Evolutionary conservation across 2,113 vertebrate species (phyloP).

Genomic region (Centropus unirufus): DNA sequence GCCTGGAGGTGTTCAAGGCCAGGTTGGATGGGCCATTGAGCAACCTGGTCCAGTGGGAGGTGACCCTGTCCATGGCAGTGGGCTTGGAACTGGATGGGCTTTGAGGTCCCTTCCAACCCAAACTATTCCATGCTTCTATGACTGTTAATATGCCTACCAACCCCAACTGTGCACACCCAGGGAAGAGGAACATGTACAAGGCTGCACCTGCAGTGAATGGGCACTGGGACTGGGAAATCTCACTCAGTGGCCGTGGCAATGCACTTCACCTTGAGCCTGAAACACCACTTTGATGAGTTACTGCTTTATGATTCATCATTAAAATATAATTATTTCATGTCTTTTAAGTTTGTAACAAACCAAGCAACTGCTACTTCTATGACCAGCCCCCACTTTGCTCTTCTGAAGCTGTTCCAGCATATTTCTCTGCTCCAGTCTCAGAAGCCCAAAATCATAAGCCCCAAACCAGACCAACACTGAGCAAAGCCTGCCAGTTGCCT

Average conservation of each 20-base stretch:
- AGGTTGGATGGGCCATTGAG: no score
- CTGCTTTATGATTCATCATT: neutral
- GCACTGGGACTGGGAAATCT: neutral
- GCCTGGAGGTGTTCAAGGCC: no score
- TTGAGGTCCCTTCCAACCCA: no score
- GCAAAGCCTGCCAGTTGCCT: neutral
- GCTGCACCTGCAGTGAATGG: neutral
- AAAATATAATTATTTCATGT: neutral
- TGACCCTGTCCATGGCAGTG: no score
- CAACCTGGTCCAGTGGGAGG: no score
- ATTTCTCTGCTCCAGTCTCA: neutral
- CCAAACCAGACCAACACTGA: rapidly evolving
- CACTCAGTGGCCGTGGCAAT: neutral
- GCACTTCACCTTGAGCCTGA: neutral
- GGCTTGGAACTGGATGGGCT: no score
- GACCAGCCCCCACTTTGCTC: neutral
- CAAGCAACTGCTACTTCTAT: neutral
- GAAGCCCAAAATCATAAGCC: neutral
- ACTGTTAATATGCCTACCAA: neutral
- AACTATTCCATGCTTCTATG: no score
- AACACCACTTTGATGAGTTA: neutral
- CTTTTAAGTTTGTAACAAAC: neutral
- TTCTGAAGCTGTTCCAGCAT: rapidly evolving
- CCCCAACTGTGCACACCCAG: neutral
- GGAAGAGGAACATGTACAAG: rapidly evolving